Evolutionary conservation across 2,888 invertebrate genomes (phyloP).

Genomic region (Drosophila ustulata): DNA sequence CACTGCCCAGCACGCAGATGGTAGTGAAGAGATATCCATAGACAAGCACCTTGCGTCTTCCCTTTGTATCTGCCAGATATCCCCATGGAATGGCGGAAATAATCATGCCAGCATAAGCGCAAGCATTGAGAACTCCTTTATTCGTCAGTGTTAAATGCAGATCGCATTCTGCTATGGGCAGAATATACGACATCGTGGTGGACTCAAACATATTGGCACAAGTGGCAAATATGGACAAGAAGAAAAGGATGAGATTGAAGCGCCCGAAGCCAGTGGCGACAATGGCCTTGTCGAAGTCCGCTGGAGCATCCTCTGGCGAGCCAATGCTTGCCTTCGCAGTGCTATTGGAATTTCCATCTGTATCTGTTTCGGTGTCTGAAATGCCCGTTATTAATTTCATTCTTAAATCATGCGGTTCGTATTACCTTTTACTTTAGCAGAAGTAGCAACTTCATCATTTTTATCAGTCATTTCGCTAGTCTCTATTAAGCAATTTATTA

Average conservation of each 20-base stretch:
- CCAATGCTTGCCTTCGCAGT: constrained; percentile 19
- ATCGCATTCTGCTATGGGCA: constrained; percentile 91
- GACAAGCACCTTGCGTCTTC: constrained; percentile 89
- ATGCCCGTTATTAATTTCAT: background rate
- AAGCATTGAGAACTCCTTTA: constrained; percentile 90
- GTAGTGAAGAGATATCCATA: constrained; percentile 89
- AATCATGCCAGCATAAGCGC: constrained; percentile 92
- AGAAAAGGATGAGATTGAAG: constrained; percentile 88
- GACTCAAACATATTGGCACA: constrained; percentile 90
- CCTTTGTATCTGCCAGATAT: constrained; percentile 90
- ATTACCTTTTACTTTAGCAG: constrained; percentile 37
- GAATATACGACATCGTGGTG: constrained; percentile 90
- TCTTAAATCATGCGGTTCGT: background rate
- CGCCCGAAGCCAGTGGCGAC: constrained; percentile 89
- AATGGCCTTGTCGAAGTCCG: constrained; percentile 91
- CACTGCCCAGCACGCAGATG: constrained; percentile 88
- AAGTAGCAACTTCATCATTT: background rate
- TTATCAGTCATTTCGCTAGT: constrained; percentile 17
- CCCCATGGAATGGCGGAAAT: constrained; percentile 92
- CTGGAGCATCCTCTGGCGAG: constrained; percentile 71
- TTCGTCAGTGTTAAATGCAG: constrained; percentile 88
- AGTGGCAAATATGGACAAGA: constrained; percentile 88
- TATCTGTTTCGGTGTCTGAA: constrained; percentile 43
- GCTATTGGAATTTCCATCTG: constrained; percentile 47
- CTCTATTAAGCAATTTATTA: constrained; percentile 13